Conservation (phyloP, 2,888 invertebrate species). For the Scrobipalpa costella region DNA sequence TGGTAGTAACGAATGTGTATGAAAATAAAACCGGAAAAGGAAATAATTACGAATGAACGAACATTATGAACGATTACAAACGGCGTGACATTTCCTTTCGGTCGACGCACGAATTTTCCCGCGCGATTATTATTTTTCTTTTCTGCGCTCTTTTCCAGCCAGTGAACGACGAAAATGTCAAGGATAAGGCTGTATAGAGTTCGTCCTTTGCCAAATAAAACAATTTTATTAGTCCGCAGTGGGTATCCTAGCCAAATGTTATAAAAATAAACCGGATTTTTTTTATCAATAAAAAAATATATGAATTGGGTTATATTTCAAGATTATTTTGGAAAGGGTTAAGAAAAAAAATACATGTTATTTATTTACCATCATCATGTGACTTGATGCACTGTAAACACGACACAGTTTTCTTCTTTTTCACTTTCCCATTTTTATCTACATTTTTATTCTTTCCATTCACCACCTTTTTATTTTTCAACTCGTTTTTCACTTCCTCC, state of each 20-base stretch:
- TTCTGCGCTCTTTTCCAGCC: neutral
- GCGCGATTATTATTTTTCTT: slow-evolving; percentile 17
- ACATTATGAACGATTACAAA: slow-evolving; percentile 7
- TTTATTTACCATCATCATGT: slow-evolving; percentile 65
- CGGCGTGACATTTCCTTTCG: slow-evolving; percentile 18
- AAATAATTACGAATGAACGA: slow-evolving; percentile 31
- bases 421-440: slow-evolving; percentile 67
- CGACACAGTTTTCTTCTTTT: slow-evolving; percentile 76
- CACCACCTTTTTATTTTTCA: slow-evolving; percentile 40
- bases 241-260: slow-evolving; percentile 1
- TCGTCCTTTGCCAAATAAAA: slow-evolving; percentile 18
- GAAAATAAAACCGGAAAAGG: slow-evolving; percentile 37
- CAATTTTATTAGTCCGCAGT: slow-evolving; percentile 12
- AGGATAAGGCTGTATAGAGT: slow-evolving; percentile 13
- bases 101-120: slow-evolving; percentile 27
- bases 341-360: slow-evolving; percentile 13
- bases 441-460: slow-evolving; percentile 65
- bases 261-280: neutral
- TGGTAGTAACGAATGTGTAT: slow-evolving; percentile 27
- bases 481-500: slow-evolving; percentile 33
- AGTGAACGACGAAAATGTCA: slow-evolving; percentile 16
- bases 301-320: neutral
- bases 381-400: slow-evolving; percentile 79
- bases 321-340: slow-evolving; percentile 25
- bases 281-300: neutral